Conservation (phyloP, 2,888 invertebrate genomes). For the Plagiodera versicolora region DNA sequence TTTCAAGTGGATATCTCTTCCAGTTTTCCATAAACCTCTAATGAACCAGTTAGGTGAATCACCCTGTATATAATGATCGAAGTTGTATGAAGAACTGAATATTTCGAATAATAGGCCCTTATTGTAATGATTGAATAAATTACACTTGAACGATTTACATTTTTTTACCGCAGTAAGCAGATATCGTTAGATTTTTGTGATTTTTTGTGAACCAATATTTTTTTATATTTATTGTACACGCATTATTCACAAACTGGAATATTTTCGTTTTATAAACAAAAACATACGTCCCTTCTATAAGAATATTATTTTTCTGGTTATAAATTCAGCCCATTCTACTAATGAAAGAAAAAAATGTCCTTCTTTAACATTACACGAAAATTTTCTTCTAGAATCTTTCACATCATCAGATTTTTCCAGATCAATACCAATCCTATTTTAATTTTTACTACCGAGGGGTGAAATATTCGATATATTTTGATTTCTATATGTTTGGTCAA, state of each 20-base stretch:
- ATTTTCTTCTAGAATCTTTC: not conserved
- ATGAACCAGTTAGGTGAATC: too few relatives aligned
- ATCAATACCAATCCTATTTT: not conserved
- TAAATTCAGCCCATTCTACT: slow-evolving; percentile 1
- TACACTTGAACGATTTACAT: slow-evolving; percentile 3
- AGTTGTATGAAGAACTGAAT: too few relatives aligned
- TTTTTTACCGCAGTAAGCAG: too few relatives aligned
- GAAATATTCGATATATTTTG: not conserved
- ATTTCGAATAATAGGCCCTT: slow-evolving; percentile 1
- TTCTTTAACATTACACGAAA: not conserved
- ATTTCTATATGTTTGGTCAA: not conserved
- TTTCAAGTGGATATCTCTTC: too few relatives aligned
- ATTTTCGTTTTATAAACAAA: slow-evolving; percentile 1
- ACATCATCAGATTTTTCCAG: not conserved
- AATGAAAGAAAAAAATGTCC: not conserved
- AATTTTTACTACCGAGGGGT: not conserved
- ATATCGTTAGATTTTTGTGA: not conserved
- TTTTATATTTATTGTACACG: slow-evolving; percentile 3
- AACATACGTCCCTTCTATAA: not conserved
- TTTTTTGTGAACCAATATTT: slow-evolving; percentile 1
- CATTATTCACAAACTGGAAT: slow-evolving; percentile 1
- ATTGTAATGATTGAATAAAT: not conserved
- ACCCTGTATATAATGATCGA: too few relatives aligned
- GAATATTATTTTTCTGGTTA: not conserved
- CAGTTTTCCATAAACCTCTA: too few relatives aligned